Conservation (phyloP, 2,797 vertebrate genomes). For the Diglossa cyanea region DNA sequence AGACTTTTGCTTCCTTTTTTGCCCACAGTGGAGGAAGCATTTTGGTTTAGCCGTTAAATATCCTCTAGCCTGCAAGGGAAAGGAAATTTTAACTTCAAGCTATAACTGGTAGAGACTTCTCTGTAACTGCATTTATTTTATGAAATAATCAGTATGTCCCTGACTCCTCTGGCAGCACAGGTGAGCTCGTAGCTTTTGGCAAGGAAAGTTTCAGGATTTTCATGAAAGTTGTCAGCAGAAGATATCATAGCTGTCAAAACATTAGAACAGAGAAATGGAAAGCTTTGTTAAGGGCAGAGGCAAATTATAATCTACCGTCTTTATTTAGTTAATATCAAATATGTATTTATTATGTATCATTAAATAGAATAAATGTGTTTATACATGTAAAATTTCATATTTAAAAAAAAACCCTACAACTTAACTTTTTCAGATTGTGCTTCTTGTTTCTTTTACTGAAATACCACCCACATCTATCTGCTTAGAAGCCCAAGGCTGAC, state of each 20-base stretch:
- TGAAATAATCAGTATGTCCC: background rate
- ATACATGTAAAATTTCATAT: background rate
- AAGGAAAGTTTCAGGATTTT: background rate
- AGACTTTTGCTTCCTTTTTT: background rate
- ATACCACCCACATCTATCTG: background rate
- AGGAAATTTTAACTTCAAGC: background rate
- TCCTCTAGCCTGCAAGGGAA: background rate
- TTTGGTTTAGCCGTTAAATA: background rate
- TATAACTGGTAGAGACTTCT: background rate
- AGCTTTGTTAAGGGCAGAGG: background rate
- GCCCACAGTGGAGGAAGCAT: background rate
- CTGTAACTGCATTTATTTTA: background rate
- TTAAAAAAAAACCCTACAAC: rapidly evolving
- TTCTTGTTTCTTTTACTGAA: background rate
- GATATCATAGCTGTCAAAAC: background rate
- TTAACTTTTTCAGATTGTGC: background rate
- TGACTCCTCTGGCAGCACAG: background rate
- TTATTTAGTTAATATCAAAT: background rate
- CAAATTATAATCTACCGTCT: background rate
- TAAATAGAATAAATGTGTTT: background rate
- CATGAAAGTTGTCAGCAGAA: background rate
- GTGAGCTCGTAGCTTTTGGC: background rate
- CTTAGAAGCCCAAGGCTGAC: background rate
- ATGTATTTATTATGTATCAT: background rate
- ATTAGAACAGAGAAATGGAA: background rate